Evolutionary conservation across 2,113 vertebrate species (phyloP).

Genomic region (Chloropsis hardwickii): DNA sequence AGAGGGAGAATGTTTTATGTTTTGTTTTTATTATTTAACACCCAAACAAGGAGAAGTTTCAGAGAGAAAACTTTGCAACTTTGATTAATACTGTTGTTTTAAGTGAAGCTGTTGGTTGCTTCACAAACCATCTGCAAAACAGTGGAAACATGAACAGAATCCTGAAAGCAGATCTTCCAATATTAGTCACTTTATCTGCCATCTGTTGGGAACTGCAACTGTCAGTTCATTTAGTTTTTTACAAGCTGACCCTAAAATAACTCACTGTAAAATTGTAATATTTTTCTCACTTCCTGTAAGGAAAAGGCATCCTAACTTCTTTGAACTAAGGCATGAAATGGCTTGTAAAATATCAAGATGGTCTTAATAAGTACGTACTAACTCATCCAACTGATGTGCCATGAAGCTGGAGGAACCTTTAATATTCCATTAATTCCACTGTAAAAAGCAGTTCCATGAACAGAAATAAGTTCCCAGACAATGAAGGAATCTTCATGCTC

Average conservation of each 20-base stretch:
- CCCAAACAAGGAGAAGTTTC: background rate
- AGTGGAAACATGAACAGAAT: constrained; percentile 38
- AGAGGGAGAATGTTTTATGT: background rate
- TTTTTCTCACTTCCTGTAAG: background rate
- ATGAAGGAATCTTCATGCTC: background rate
- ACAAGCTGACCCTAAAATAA: constrained; percentile 27
- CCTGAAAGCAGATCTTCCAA: constrained; percentile 33
- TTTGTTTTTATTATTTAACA: background rate
- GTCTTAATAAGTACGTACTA: background rate
- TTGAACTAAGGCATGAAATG: background rate
- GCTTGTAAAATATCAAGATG: background rate
- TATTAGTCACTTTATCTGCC: constrained; percentile 32
- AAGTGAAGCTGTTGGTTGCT: constrained; percentile 35
- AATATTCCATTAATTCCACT: background rate
- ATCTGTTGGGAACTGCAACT: background rate
- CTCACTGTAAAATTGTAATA: background rate
- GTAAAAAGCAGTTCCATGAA: background rate
- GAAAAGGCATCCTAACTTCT: background rate
- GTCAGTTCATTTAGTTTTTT: background rate
- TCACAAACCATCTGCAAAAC: constrained; percentile 66
- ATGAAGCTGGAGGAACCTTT: background rate
- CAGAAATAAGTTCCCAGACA: background rate
- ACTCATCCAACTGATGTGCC: background rate
- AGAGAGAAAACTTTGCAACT: background rate
- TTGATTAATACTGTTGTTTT: constrained; percentile 31